Evolutionary conservation across 2,113 vertebrate species (phyloP).

Genomic region (Datnioides undecimradiatus): DNA sequence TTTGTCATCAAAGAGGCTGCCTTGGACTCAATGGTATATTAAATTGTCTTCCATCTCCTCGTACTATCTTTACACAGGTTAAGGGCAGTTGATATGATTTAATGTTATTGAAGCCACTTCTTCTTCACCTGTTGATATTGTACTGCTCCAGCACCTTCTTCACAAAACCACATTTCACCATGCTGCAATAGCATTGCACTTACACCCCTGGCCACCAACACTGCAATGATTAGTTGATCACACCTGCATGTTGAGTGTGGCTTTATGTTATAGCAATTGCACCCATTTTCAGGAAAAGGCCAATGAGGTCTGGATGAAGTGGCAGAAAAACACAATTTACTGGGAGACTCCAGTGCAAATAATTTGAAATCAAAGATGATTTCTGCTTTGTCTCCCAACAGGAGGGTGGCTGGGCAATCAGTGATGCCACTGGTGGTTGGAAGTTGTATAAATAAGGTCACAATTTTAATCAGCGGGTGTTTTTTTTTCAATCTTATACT

Average conservation of each 20-base stretch:
- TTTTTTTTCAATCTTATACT: background rate
- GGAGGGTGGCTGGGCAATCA: slow-evolving; percentile 3
- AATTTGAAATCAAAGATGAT: background rate
- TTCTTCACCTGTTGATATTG: background rate
- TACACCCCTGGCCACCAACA: background rate
- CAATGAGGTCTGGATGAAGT: background rate
- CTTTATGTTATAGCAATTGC: background rate
- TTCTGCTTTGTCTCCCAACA: background rate
- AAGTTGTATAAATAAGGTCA: background rate
- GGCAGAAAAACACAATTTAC: background rate
- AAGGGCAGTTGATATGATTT: slow-evolving; percentile 10
- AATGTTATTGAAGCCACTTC: slow-evolving; percentile 6
- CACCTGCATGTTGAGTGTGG: background rate
- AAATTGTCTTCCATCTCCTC: too few species aligned
- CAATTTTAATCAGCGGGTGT: background rate
- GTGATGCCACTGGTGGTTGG: background rate
- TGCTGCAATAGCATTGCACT: background rate
- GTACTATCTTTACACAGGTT: background rate
- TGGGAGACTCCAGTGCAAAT: background rate
- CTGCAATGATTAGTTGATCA: background rate
- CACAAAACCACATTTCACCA: background rate
- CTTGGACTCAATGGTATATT: background rate
- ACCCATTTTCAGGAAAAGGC: background rate
- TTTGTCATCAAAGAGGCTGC: background rate
- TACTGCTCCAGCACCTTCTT: background rate